Evolutionary conservation across 23 tunicate genomes (phyloP).

Genomic region (Styela plicata): DNA sequence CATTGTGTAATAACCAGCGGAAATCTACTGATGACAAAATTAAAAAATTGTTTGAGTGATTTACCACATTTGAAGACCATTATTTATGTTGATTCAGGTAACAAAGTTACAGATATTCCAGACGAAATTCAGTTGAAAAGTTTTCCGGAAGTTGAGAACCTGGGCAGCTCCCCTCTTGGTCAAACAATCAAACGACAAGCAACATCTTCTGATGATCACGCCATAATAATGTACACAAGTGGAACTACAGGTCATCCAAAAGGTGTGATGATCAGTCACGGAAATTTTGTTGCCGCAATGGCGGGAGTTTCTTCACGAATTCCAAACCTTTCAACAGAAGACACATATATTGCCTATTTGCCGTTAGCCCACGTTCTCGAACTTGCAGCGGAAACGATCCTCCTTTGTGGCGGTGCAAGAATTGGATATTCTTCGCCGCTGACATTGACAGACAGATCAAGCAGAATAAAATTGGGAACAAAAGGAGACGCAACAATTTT

Average conservation of each 20-base stretch:
- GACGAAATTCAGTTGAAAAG: conserved; percentile 39
- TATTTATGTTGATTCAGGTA: conserved; percentile 58
- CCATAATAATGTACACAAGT: conserved; percentile 92
- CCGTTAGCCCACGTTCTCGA: conserved; percentile 98
- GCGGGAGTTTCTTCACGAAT: conserved; percentile 65
- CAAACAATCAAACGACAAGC: conserved; percentile 9
- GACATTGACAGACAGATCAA: conserved; percentile 86
- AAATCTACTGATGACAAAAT: conserved; percentile 48
- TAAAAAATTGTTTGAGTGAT: conserved; percentile 48
- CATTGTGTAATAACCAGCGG: conserved; percentile 72
- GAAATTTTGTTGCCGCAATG: conserved; percentile 83
- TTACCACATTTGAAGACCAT: conserved; percentile 38
- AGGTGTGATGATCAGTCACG: conserved; percentile 90
- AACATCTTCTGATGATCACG: conserved; percentile 78
- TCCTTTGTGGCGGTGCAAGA: conserved; percentile 54
- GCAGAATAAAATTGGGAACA: conserved; percentile 87
- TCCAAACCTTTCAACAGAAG: conserved; percentile 39
- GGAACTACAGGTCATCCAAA: conserved; percentile 97
- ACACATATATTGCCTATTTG: conserved; percentile 87
- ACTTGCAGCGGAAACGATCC: conserved; percentile 73
- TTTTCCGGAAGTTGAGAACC: conserved; percentile 27
- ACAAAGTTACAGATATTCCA: conserved; percentile 25
- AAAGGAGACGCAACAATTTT: conserved; percentile 81
- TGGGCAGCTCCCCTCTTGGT: conserved; percentile 38
- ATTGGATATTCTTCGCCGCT: conserved; percentile 94